Conservation (phyloP, 2,113 vertebrate species). For the Oxyruncus cristatus region DNA sequence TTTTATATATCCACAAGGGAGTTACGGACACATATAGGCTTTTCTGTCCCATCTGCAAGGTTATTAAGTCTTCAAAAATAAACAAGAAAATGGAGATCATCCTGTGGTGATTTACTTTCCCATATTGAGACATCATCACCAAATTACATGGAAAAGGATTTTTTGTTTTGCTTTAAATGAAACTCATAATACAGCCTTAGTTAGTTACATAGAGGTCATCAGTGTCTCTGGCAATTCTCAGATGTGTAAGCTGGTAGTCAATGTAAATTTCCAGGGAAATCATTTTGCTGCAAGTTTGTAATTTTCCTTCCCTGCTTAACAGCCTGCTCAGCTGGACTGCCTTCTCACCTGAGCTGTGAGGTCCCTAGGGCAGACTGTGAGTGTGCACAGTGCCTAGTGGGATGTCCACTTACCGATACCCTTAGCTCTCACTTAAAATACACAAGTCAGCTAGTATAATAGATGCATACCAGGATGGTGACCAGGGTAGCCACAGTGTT, state of each 20-base stretch:
- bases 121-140: not conserved
- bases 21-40: not conserved
- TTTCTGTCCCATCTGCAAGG: not conserved
- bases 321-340: not conserved
- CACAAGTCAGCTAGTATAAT: not conserved
- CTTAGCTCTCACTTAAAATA: not conserved
- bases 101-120: not conserved
- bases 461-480: not conserved
- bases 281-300: not conserved
- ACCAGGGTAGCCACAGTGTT: not conserved
- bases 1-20: not conserved
- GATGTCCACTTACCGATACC: not conserved
- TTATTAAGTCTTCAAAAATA: not conserved
- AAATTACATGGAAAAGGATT: not conserved
- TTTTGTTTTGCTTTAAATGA: not conserved
- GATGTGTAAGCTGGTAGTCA: not conserved
- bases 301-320: not conserved
- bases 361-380: not conserved
- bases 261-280: not conserved
- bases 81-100: not conserved
- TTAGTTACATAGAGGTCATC: not conserved
- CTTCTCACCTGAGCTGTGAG: not conserved
- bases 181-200: not conserved
- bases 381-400: not conserved
- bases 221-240: not conserved